These are phyloP conservation scores for Gallinago solitaria DNA, from an alignment of 2,797 vertebrate species.

Conservation along the genomic window DNA sequence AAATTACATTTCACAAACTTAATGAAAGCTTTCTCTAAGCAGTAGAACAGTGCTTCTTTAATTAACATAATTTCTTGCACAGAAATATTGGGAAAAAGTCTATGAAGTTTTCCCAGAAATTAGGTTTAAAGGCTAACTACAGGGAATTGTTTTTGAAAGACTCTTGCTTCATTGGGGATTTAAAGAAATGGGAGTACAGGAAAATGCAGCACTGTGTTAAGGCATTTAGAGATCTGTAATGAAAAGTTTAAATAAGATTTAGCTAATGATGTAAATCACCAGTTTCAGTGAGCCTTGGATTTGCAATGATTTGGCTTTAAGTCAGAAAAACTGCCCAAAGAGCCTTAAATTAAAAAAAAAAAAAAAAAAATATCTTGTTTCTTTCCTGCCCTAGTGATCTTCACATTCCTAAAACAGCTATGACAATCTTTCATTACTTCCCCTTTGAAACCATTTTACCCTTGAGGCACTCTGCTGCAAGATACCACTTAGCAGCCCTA, in stretches of 20 bases:
- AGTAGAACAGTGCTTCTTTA: neutral
- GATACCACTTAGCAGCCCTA: neutral
- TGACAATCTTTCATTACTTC: constrained; percentile 6
- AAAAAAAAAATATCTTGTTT: neutral
- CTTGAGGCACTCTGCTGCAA: neutral
- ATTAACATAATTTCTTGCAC: neutral
- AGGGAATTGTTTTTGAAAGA: constrained; percentile 14
- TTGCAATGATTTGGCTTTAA: neutral
- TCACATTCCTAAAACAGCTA: neutral
- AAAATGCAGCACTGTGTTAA: neutral
- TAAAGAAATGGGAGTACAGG: constrained; percentile 17
- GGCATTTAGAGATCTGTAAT: constrained; percentile 4
- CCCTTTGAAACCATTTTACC: neutral
- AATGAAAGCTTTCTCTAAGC: neutral
- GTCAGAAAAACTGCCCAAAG: neutral
- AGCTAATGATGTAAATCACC: constrained; percentile 29
- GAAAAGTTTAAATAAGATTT: constrained; percentile 46
- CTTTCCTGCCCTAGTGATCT: neutral
- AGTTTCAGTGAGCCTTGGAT: neutral
- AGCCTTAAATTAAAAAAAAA: neutral
- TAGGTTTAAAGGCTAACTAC: neutral
- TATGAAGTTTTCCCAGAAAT: neutral
- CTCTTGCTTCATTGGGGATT: constrained; percentile 31
- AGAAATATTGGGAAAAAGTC: neutral
- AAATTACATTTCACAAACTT: neutral